Evolutionary conservation across 2,113 vertebrate genomes (phyloP), one percentile per base, ranked within the genome.

Genomic region (Paedocypris sp.): DNA sequence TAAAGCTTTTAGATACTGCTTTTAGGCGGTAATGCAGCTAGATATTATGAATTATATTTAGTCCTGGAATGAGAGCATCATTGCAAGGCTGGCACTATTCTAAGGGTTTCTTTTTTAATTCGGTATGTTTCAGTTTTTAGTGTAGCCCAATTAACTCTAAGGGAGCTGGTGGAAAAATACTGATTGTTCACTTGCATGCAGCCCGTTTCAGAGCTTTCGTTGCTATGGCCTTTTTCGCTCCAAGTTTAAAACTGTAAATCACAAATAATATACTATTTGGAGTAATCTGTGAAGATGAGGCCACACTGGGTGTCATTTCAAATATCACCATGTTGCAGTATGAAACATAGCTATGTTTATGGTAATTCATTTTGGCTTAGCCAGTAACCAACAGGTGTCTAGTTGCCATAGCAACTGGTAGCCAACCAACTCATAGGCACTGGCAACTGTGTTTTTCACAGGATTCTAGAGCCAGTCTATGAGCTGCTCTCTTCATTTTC

Each of bases 321-420:
- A 26, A 19, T 12, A 54, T 18, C 20, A 15, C 16, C 31, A 43
- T 43, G 39, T n/a, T 22, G 54, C 13, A 4, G 16, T 43, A 32
- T 22, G 54, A 43, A 19, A 38, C 38, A 20, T 45, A 10, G 39
- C 38, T 25, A 58, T 58, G 39, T 58, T 43, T 58, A 58, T 32
- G 39, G 16, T 58, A 43, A 58, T 58, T 58, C 43, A 15, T 28
- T 4, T 43, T 43, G 39, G 54, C 42, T 43, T 32, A 58, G 54
- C 54, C 54, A 58, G 25, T 32, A 58, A 58, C 26, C 39, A 43
- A 43, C 54, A 58, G 38, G 54, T 58, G 54, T 45, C 54, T 22
- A 32, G 54, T 57, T 57, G 53, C 39, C 15, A 57, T 57, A 28
- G 39, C 4, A 8, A 58, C 54, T 8, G 2, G 18, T 45, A 39